Base-by-base conservation (phyloP, 2,888 invertebrate species). In the Eupeodes luniger region DNA sequence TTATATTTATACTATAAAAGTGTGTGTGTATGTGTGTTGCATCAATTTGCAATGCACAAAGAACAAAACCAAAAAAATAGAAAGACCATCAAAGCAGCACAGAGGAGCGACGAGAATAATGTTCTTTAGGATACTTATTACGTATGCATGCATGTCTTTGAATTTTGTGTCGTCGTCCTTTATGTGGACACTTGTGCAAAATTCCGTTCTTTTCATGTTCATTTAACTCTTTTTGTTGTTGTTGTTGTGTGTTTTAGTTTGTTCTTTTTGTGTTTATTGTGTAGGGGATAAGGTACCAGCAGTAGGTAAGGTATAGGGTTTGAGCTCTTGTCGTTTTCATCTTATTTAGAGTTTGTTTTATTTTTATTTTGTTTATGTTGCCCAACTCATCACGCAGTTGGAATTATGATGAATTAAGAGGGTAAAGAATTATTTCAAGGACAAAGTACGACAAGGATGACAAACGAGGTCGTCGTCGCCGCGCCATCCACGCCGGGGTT, bases 391-490 rank as follows among this genome's bases (percentile, higher is more conserved):
- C 87, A 87, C 87, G 87, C 87, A 81, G 87, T 84, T 87, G 84
- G 87, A 87, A 87, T 87, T 87, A 87, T 84, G 87, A 87, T 87
- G 86, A 87, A 84, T 87, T 84, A 87, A 87, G 80, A 84, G 84
- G 84, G 84, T 87, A 87, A 87, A 81, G 87, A 84, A 84, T 84
- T 87, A 87, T 87, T 87, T 87, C 87, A 87, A 87, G 87, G 87
- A 87, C 87, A 87, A 74, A 84, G 66, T 77, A 84, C 72, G 80
- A 77, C 72, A 76, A 66, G 72, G 84, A 87, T 87, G 84, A 87
- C 84, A 84, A 84, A 87, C 87, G 87, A 87, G 87, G 84, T 84
- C 84, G 76, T 84, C 84, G 76, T 83, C 75, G n/a, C 27, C 27
- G 27, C 27, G 27, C 27, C 2, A 19, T 19, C 19, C 19, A 27